These are phyloP conservation scores for Holothuria scabra DNA, from an alignment of 53 echinoderm and acorn worm species.

Conservation along the genomic window DNA sequence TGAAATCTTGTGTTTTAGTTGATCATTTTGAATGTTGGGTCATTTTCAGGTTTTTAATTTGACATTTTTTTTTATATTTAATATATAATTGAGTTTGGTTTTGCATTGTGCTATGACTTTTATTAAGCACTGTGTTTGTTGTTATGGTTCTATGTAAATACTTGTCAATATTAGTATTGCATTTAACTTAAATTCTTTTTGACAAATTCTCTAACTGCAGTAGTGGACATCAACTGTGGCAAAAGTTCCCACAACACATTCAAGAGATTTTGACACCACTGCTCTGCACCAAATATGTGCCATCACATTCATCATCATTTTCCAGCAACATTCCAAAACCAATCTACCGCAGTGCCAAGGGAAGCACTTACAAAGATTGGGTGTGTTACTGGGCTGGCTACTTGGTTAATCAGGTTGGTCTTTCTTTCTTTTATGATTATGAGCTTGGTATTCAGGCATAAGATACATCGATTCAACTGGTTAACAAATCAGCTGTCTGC, in stretches of 20 bases:
- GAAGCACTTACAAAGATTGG: slow-evolving; percentile 94
- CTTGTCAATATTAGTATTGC: no score
- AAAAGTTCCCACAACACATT: slow-evolving; percentile 85
- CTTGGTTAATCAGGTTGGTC: slow-evolving; percentile 78
- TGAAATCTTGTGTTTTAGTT: no score
- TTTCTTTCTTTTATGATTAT: neutral
- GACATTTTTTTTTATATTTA: no score
- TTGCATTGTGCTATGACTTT: no score
- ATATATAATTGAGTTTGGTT: no score
- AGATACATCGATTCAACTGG: no score
- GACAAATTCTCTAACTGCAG: slow-evolving; percentile 9
- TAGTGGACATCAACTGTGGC: slow-evolving; percentile 77
- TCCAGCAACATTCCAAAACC: slow-evolving; percentile 70
- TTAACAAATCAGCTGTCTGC: no score
- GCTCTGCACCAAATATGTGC: slow-evolving; percentile 81
- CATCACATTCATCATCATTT: slow-evolving; percentile 62
- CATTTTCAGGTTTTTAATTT: no score
- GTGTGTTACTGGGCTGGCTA: slow-evolving; percentile 94
- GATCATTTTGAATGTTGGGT: no score
- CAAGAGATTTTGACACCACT: slow-evolving; percentile 86
- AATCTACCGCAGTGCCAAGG: slow-evolving; percentile 86
- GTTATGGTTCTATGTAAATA: no score
- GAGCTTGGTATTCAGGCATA: no score
- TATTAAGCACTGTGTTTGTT: no score
- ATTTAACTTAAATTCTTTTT: neutral